These are phyloP conservation scores for Falco cherrug DNA, from an alignment of 2,797 vertebrate species.

Conservation along the genomic window DNA sequence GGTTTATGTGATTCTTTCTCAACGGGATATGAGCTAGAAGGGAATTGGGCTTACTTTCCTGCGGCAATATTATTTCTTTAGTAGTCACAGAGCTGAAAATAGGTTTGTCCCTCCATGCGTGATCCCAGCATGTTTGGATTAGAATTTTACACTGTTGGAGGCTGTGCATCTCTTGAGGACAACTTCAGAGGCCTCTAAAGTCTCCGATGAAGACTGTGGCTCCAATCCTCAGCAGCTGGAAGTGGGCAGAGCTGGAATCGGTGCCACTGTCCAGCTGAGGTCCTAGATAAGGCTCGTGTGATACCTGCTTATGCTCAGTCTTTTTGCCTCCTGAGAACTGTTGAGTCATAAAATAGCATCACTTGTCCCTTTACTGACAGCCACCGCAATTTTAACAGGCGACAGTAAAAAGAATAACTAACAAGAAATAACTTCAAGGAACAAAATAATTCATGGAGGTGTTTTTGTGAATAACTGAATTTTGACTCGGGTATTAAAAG, in stretches of 20 bases:
- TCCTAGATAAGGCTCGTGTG: neutral
- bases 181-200: neutral
- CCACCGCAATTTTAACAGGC: neutral
- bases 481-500: neutral
- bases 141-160: neutral
- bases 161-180: neutral
- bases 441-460: neutral
- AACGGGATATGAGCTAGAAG: neutral
- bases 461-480: neutral
- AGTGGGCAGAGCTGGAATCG: neutral
- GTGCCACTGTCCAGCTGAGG: neutral
- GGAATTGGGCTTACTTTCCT: neutral
- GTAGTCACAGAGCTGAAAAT: neutral
- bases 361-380: neutral
- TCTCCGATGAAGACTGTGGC: fast-evolving
- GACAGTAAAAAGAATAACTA: neutral
- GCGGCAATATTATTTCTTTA: neutral
- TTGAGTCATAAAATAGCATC: neutral
- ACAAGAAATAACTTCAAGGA: neutral
- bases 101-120: neutral
- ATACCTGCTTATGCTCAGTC: neutral
- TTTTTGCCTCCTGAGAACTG: neutral
- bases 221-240: neutral
- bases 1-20: neutral
- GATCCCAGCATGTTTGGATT: neutral